Evolutionary conservation across 2,888 invertebrate species (phyloP).

Genomic region (Galeruca laticollis): DNA sequence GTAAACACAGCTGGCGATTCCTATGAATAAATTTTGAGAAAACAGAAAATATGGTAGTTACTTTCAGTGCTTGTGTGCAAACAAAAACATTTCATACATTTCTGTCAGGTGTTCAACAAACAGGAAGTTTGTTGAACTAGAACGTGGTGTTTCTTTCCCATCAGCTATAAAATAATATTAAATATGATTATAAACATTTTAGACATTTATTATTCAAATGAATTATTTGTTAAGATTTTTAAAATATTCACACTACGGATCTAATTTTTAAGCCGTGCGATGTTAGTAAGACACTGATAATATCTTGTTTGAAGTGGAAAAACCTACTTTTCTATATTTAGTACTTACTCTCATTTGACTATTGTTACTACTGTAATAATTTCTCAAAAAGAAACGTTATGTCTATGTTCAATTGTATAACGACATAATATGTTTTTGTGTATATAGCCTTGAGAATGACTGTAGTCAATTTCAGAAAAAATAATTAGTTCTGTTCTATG

Average conservation of each 20-base stretch:
- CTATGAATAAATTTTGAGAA: too few relatives aligned
- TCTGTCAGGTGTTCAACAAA: too few relatives aligned
- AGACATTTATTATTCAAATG: too few relatives aligned
- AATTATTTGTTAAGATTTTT: too few relatives aligned
- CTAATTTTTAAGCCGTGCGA: not conserved
- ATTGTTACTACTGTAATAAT: constrained; percentile 6
- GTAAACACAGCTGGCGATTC: not conserved
- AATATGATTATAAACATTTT: too few relatives aligned
- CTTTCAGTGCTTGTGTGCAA: too few relatives aligned
- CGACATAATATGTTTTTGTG: constrained; percentile 11
- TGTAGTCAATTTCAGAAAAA: constrained; percentile 3
- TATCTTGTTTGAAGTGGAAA: constrained; percentile 1
- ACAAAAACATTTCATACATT: too few relatives aligned
- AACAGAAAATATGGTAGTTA: too few relatives aligned
- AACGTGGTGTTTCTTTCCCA: too few relatives aligned
- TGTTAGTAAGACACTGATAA: not conserved
- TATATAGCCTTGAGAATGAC: constrained; percentile 8
- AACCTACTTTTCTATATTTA: constrained; percentile 4
- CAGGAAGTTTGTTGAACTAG: too few relatives aligned
- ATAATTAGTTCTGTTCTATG: not conserved
- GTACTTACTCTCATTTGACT: constrained; percentile 2
- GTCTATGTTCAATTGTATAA: not conserved
- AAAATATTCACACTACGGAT: not conserved
- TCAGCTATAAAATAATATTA: too few relatives aligned
- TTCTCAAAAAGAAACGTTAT: constrained; percentile 6